phyloP scores from a whole-genome alignment of 2,888 invertebrate genomes.

The Argyresthia goedartella region DNA sequence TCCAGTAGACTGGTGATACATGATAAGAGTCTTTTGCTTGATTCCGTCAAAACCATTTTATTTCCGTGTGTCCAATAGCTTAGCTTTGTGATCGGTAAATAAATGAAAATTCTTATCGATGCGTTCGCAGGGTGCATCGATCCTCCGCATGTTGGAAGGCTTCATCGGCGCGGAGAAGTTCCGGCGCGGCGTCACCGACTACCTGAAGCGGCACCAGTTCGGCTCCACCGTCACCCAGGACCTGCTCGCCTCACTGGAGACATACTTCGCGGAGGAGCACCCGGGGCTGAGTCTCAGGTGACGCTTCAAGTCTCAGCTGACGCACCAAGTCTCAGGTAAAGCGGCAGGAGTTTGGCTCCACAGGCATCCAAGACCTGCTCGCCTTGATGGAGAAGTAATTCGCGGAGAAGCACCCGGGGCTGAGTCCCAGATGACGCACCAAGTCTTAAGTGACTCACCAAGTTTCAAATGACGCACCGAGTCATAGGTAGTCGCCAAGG shows the following conservation, averaged over 20 bases:
- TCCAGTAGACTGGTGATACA: too few species aligned
- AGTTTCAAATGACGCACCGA: constrained; percentile 78
- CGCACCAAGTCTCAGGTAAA: constrained; percentile 83
- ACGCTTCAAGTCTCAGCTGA: constrained; percentile 74
- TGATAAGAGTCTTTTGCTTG: too few species aligned
- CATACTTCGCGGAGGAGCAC: constrained; percentile 54
- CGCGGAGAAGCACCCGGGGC: constrained; percentile 46
- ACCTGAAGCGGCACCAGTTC: constrained; percentile 77
- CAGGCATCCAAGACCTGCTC: constrained; percentile 84
- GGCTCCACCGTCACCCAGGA: constrained; percentile 86
- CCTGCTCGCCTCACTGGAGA: constrained; percentile 77
- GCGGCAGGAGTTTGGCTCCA: constrained; percentile 78
- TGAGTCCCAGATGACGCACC: constrained; percentile 68
- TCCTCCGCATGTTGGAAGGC: constrained; percentile 90
- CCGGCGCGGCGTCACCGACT: constrained; percentile 78
- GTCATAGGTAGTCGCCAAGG: constrained; percentile 82
- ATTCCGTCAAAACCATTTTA: too few species aligned
- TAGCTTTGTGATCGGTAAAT: too few species aligned
- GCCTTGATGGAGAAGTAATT: constrained; percentile 73
- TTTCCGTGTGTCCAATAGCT: too few species aligned
- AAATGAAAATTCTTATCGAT: too few species aligned
- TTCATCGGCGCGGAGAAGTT: constrained; percentile 82
- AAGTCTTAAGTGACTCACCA: constrained; percentile 79
- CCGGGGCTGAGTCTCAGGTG: constrained; percentile 63
- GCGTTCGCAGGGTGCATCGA: constrained; percentile 87